phyloP scores from a whole-genome alignment of 92 coral and sea anemone species.

The Porites rus region DNA sequence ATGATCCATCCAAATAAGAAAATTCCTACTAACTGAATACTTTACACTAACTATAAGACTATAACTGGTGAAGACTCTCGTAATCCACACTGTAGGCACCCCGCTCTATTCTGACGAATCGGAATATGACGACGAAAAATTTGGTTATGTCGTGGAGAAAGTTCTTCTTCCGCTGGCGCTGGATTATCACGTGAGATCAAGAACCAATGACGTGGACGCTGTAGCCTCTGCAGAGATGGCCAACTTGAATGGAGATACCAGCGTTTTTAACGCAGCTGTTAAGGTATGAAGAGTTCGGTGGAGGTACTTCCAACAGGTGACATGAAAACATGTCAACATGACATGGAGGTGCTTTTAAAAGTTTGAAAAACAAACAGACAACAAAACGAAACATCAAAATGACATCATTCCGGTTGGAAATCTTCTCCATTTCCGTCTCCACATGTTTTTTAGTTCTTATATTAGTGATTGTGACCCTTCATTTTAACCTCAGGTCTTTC shows the following conservation, averaged over 20 bases:
- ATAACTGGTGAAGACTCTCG: not conserved
- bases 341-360: no score
- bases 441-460: no score
- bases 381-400: no score
- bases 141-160: constrained; percentile 23
- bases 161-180: constrained; percentile 58
- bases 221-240: constrained; percentile 10
- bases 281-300: not conserved
- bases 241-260: not conserved
- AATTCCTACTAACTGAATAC: not conserved
- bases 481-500: no score
- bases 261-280: not conserved
- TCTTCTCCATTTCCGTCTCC: no score
- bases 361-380: no score
- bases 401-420: no score
- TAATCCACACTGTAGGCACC: not conserved
- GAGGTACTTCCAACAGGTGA: not conserved
- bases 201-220: constrained; percentile 20
- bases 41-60: not conserved
- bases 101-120: not conserved
- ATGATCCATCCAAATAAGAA: no score
- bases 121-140: not conserved
- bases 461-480: no score
- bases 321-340: not conserved
- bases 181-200: constrained; percentile 42